These are phyloP conservation scores for Pelochelys cantorii DNA, from an alignment of 2,797 vertebrate species.

Conservation along the genomic window DNA sequence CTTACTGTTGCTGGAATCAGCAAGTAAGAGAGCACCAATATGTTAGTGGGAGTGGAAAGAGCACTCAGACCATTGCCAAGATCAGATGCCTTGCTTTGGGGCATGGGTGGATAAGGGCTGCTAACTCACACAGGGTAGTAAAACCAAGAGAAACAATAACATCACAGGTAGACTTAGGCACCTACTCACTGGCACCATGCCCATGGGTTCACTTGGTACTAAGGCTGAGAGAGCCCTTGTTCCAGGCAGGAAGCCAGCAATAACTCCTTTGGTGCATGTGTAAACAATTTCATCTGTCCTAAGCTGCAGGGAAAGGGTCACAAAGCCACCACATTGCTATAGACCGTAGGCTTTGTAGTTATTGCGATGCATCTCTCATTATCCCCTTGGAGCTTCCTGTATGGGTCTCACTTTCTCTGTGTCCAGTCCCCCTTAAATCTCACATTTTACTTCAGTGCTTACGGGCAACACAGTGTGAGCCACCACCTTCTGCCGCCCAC, in stretches of 20 bases:
- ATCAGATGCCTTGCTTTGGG: neutral
- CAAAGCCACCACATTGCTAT: neutral
- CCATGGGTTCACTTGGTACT: neutral
- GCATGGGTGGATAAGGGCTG: neutral
- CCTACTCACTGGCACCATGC: neutral
- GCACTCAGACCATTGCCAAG: neutral
- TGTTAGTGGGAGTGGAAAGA: neutral
- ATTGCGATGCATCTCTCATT: slow-evolving; percentile 20
- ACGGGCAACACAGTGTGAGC: accelerated
- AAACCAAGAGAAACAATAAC: neutral
- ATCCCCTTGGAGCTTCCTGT: neutral
- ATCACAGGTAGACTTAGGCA: neutral
- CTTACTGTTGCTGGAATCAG: neutral
- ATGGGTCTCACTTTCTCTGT: neutral
- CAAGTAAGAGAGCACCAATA: slow-evolving; percentile 56
- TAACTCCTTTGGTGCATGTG: neutral
- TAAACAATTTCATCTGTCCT: neutral
- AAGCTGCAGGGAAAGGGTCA: neutral
- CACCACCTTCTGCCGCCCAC: neutral
- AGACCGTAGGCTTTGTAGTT: neutral
- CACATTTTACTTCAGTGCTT: neutral
- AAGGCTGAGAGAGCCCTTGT: neutral
- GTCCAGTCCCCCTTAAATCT: accelerated
- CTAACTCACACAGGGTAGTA: slow-evolving; percentile 1
- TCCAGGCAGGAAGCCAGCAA: neutral